phyloP scores from a whole-genome alignment of 2,113 vertebrate species.

The Laticauda laticaudata region DNA sequence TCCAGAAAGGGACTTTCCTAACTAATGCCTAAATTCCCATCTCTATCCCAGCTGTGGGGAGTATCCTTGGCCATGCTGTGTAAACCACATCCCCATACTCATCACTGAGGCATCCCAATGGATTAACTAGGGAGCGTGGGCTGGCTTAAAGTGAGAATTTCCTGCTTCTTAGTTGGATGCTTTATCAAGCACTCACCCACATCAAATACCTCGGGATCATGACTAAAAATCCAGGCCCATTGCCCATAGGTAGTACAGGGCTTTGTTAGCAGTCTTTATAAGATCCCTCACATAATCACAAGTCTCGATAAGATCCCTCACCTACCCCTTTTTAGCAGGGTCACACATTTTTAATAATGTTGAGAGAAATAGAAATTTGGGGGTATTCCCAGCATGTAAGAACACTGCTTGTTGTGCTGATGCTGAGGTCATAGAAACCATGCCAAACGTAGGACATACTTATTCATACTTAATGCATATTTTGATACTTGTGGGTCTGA shows the following conservation, averaged over 20 bases:
- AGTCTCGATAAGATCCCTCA: too few relatives aligned
- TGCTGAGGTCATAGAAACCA: not conserved
- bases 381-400: not conserved
- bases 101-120: conserved; percentile 68
- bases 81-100: conserved; percentile 70
- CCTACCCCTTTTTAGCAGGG: not conserved
- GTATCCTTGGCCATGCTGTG: conserved; percentile 48
- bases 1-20: conserved; percentile 19
- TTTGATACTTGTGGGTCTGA: not conserved
- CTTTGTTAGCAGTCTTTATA: not conserved
- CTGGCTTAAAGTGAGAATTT: conserved; percentile 59
- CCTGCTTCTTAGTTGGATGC: conserved; percentile 45
- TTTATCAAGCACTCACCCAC: conserved; percentile 26
- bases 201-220: conserved; percentile 24
- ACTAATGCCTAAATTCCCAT: not conserved
- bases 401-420: not conserved
- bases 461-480: not conserved
- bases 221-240: conserved; percentile 13
- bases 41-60: conserved; percentile 25
- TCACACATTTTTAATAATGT: not conserved
- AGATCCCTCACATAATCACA: not conserved
- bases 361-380: not conserved
- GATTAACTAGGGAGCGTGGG: conserved; percentile 65
- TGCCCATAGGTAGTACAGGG: conserved; percentile 11
- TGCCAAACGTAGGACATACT: not conserved